Percentiles rank a stretch among this genome's conserved stretches.
Evolutionary conservation across 2,888 invertebrate species (phyloP).

Genomic region (Drosophila multiciliata): DNA sequence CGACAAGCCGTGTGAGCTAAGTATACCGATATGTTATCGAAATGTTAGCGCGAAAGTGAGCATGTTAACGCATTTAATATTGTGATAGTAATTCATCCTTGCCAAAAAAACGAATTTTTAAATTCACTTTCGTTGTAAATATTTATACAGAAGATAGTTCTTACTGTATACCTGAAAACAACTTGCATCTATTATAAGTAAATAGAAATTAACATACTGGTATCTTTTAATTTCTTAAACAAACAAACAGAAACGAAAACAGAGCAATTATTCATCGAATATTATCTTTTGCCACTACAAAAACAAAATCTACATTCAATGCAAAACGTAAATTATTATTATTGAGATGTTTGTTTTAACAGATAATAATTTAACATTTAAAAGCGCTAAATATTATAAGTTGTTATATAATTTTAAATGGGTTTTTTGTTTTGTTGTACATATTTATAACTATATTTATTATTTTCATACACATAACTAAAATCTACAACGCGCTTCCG

Average conservation of each 20-base stretch:
- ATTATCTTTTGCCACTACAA: slow-evolving; percentile 52
- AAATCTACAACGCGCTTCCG: slow-evolving; percentile 51
- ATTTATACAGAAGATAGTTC: neutral
- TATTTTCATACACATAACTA: slow-evolving; percentile 62
- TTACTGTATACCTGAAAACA: neutral
- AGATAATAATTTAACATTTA: slow-evolving; percentile 72
- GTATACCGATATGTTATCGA: slow-evolving; percentile 16
- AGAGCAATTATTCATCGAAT: slow-evolving; percentile 52
- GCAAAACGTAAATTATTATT: slow-evolving; percentile 54
- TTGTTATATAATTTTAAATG: slow-evolving; percentile 47
- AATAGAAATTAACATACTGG: slow-evolving; percentile 18
- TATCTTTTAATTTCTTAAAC: slow-evolving; percentile 37
- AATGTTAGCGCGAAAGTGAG: neutral
- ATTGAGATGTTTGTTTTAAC: slow-evolving; percentile 53
- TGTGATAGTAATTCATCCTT: neutral
- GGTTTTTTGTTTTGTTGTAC: slow-evolving; percentile 35
- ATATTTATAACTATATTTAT: slow-evolving; percentile 51
- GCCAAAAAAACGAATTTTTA: neutral
- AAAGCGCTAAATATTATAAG: slow-evolving; percentile 64
- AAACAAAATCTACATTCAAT: slow-evolving; percentile 61
- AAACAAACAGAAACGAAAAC: slow-evolving; percentile 33
- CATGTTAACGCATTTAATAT: neutral
- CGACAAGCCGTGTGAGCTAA: slow-evolving; percentile 21
- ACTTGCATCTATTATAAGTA: neutral
- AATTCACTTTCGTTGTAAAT: neutral